Evolutionary conservation across 2,797 vertebrate species (phyloP), one percentile per base, ranked within the genome.

Genomic region (Tadarida brasiliensis): DNA sequence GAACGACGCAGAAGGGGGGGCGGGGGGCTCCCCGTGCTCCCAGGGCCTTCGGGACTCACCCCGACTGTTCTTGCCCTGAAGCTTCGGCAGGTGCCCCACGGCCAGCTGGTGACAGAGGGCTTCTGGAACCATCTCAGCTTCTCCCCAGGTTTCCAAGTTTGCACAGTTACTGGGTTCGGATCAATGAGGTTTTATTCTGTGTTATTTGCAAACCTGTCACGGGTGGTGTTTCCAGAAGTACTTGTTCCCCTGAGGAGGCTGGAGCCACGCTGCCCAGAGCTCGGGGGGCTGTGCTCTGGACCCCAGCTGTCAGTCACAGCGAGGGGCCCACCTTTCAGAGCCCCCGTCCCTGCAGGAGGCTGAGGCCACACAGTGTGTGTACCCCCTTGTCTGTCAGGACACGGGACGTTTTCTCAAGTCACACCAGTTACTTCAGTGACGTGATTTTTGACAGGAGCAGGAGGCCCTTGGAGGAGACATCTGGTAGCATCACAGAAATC

Each of bases 401-500:
- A 92, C 83, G 84, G 88, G 85, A 87, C 19, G 0, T 26, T 85
- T 90, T 94, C 94, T 97, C 95, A 92, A 57, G 94, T 95, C 68
- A 81, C 89, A 70, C 87, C 67, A 91, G 81, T 0, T 33, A 4
- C 76, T 65, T 51, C 93, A 87, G 78, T 93, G 22, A 85, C 91
- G 80, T 96, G 89, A 30, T 82, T 67, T 61, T 28, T 82, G 91
- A 89, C 96, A 94, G 76, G 94, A 94, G 88, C 96, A 96, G 97
- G 90, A 97, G 95, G 87, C 2, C 5, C 80, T 61, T 93, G 89
- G 94, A 88, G 67, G 85, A 93, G 47, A 74, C 86, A 97, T 94
- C 94, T 93, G 82, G 94, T 94, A 96, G 96, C 94, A 90, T 97
- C 97, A 95, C 63, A 92, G 96, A 98, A 97, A 98, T 99, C 98